A percentile compares a stretch with the other conserved stretches of the same genome.
These are phyloP conservation scores for Falco biarmicus DNA, from an alignment of 2,797 vertebrate genomes.

Conservation along the genomic window DNA sequence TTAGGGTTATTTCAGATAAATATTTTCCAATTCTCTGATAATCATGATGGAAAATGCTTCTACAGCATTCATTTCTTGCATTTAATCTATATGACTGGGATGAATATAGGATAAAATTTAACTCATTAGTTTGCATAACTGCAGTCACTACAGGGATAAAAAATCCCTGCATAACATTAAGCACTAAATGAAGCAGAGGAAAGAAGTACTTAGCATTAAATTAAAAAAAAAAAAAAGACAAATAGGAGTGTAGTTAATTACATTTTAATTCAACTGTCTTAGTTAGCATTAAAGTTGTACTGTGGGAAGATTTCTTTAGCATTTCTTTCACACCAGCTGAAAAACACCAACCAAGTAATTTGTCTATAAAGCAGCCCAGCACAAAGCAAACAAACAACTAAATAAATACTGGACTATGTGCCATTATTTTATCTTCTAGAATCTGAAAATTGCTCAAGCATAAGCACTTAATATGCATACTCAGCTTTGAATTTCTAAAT, in stretches of 20 bases:
- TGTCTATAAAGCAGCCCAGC: background rate
- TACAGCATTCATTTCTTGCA: background rate
- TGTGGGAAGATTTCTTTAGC: constrained; percentile 2
- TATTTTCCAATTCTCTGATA: background rate
- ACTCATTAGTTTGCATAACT: background rate
- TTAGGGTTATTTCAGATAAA: background rate
- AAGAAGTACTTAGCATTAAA: background rate
- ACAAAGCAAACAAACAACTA: background rate
- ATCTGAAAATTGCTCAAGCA: background rate
- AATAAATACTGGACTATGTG: background rate
- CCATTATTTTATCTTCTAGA: background rate
- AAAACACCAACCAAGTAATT: background rate
- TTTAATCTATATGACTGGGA: background rate
- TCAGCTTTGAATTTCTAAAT: background rate
- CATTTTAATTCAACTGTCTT: background rate
- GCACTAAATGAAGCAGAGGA: background rate
- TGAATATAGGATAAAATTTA: background rate
- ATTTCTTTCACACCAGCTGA: background rate
- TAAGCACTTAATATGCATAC: background rate
- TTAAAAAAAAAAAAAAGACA: background rate
- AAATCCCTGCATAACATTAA: background rate
- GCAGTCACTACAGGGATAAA: background rate
- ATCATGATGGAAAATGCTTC: background rate
- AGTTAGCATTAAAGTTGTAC: background rate
- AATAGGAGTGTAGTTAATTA: background rate